Conservation (phyloP, 1,140 invertebrate species). For the Apis florea region DNA sequence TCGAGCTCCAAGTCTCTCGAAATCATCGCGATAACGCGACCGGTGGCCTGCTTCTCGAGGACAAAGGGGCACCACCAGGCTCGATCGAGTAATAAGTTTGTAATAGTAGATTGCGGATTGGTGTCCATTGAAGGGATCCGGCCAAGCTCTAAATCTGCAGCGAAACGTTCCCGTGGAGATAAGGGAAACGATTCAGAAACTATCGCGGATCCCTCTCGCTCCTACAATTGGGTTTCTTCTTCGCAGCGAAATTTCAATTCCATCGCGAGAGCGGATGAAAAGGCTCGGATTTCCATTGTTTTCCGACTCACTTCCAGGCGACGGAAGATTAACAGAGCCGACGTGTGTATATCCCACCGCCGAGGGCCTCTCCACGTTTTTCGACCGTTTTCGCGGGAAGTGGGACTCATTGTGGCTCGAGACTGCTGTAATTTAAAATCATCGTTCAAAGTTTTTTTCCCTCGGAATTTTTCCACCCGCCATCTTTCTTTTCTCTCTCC, state of each 20-base stretch:
- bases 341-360: conserved; percentile 47
- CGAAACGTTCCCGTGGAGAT: conserved; percentile 13
- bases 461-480: background rate
- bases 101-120: background rate
- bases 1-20: background rate
- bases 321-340: conserved; percentile 58
- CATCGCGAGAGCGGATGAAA: conserved; percentile 39
- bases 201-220: conserved; percentile 20
- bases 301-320: conserved; percentile 51
- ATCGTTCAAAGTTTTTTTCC: conserved; percentile 16
- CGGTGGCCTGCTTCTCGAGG: background rate
- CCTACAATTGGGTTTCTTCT: conserved; percentile 53
- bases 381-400: conserved; percentile 43
- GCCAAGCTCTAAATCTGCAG: conserved; percentile 3
- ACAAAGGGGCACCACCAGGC: background rate
- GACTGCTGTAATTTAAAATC: conserved; percentile 48
- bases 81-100: conserved; percentile 35
- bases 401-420: conserved; percentile 37
- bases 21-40: background rate
- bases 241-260: conserved; percentile 50
- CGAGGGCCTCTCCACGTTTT: conserved; percentile 50
- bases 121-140: background rate
- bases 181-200: conserved; percentile 6
- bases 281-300: conserved; percentile 54
- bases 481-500: background rate